phyloP scores from a whole-genome alignment of 2,888 invertebrate genomes.

The Sinohyriopsis cumingii region DNA sequence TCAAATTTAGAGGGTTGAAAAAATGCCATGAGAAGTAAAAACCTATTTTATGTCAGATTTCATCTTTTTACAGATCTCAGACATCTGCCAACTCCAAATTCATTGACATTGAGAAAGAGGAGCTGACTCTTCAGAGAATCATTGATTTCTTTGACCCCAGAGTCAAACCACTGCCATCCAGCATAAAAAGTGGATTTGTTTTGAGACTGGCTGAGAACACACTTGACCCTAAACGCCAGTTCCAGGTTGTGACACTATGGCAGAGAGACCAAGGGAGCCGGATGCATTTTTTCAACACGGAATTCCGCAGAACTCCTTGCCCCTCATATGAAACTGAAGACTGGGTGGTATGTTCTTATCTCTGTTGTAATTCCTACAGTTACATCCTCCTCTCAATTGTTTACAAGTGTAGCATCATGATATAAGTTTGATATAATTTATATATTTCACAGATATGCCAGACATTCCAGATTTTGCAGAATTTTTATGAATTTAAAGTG shows the following conservation, averaged over 20 bases:
- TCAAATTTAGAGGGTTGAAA: too few species aligned
- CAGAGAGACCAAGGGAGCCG: slow-evolving; percentile 15
- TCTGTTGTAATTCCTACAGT: not conserved
- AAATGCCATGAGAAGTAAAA: too few species aligned
- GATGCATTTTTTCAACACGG: slow-evolving; percentile 17
- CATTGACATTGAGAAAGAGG: slow-evolving; percentile 20
- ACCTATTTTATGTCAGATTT: too few species aligned
- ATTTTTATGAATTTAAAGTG: too few species aligned
- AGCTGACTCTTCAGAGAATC: slow-evolving; percentile 21
- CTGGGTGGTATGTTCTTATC: slow-evolving; percentile 34
- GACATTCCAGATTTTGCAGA: too few species aligned
- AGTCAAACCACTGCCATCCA: slow-evolving; percentile 8
- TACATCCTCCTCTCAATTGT: too few species aligned
- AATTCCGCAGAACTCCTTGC: slow-evolving; percentile 26
- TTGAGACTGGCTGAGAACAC: slow-evolving; percentile 19
- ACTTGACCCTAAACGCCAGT: slow-evolving; percentile 18
- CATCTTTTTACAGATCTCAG: too few species aligned
- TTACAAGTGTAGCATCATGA: too few species aligned
- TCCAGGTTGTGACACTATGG: slow-evolving; percentile 29
- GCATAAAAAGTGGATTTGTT: slow-evolving; percentile 31
- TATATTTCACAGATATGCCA: too few species aligned
- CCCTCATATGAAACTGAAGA: slow-evolving; percentile 24
- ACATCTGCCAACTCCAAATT: not conserved
- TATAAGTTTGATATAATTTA: too few species aligned
- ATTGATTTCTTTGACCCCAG: slow-evolving; percentile 17